phyloP scores from a whole-genome alignment of 2,113 vertebrate genomes.

The Cynopterus brachyotis region DNA sequence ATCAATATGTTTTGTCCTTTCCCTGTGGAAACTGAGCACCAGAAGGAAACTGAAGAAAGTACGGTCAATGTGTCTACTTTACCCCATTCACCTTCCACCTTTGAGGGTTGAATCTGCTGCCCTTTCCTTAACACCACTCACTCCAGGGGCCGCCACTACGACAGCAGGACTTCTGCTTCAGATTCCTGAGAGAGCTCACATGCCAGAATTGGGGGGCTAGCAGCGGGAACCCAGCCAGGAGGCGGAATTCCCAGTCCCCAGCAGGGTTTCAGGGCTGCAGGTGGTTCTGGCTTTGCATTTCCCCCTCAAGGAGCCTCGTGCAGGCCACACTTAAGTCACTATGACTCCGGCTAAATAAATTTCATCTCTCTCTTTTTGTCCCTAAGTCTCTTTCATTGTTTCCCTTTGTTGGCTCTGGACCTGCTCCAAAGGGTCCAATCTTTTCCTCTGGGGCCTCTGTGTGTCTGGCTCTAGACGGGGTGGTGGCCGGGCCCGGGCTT shows the following conservation, averaged over 20 bases:
- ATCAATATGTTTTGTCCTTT: neutral
- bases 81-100: neutral
- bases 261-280: no score
- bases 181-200: neutral
- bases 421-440: neutral
- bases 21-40: neutral
- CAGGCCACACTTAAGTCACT: neutral
- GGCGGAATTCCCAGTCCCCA: neutral
- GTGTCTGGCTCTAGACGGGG: neutral
- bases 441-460: neutral
- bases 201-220: neutral
- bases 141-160: neutral
- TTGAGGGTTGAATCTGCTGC: neutral
- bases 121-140: neutral
- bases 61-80: fast-evolving
- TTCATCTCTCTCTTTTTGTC: neutral
- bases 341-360: neutral
- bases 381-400: neutral
- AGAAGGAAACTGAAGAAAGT: neutral
- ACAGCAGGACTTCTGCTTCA: neutral
- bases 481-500: neutral
- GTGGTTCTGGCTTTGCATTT: fast-evolving
- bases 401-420: neutral
- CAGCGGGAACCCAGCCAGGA: neutral
- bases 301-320: fast-evolving